Conservation (phyloP, 2,888 invertebrate species). For the Epirrita christyi region DNA sequence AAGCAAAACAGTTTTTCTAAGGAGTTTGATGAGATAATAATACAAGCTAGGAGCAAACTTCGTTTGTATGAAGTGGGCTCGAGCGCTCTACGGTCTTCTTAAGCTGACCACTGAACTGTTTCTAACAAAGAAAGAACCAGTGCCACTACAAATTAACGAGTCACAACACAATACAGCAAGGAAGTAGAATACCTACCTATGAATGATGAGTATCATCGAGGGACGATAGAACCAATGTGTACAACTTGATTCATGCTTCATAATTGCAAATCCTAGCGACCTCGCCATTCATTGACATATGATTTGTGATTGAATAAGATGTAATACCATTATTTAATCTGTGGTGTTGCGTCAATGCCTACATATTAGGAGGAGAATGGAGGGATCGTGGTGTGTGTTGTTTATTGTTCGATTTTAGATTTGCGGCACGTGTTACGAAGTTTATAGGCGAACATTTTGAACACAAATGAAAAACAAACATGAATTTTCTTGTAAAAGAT, state of each 20-base stretch:
- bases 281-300: not conserved
- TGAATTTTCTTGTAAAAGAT: not conserved
- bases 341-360: constrained; percentile 46
- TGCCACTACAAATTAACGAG: too few relatives aligned
- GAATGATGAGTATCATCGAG: too few relatives aligned
- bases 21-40: too few relatives aligned
- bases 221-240: too few relatives aligned
- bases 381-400: constrained; percentile 15
- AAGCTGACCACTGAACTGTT: too few relatives aligned
- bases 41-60: too few relatives aligned
- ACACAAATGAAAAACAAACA: not conserved
- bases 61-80: too few relatives aligned
- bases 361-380: constrained; percentile 36
- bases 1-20: too few relatives aligned
- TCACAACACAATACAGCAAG: too few relatives aligned
- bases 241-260: not conserved
- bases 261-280: not conserved
- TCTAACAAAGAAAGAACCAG: too few relatives aligned
- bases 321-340: constrained; percentile 1
- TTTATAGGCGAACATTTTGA: not conserved
- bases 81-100: too few relatives aligned
- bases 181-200: too few relatives aligned
- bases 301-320: not conserved
- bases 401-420: constrained; percentile 9
- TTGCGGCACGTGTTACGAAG: not conserved